These are phyloP conservation scores for Brachypterus glaber DNA, from an alignment of 2,888 invertebrate genomes.

Conservation along the genomic window DNA sequence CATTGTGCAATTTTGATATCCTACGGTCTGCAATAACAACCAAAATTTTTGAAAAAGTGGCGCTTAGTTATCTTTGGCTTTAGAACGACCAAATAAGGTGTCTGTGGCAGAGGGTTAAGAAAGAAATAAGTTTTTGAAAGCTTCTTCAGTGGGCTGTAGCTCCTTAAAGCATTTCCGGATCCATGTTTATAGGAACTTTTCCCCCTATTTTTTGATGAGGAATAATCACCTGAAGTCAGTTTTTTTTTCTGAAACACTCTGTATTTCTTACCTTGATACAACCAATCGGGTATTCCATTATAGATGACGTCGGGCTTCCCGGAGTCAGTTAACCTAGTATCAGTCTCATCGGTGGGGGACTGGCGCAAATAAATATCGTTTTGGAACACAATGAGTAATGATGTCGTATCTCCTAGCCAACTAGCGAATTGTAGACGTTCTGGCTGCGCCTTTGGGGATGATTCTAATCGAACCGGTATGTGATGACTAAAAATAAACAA, in stretches of 20 bases:
- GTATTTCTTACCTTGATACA: slow-evolving; percentile 77
- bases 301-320: slow-evolving; percentile 72
- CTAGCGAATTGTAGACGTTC: slow-evolving; percentile 74
- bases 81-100: too few species aligned
- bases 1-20: too few species aligned
- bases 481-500: slow-evolving; percentile 55
- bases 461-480: slow-evolving; percentile 73
- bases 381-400: slow-evolving; percentile 69
- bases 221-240: too few species aligned
- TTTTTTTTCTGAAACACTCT: slow-evolving; percentile 4
- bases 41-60: too few species aligned
- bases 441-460: slow-evolving; percentile 56
- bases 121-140: too few species aligned
- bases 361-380: slow-evolving; percentile 82
- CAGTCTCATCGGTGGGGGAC: slow-evolving; percentile 58
- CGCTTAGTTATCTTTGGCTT: too few species aligned
- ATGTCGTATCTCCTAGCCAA: slow-evolving; percentile 72
- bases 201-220: too few species aligned
- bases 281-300: slow-evolving; percentile 93
- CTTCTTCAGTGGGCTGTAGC: too few species aligned
- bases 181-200: too few species aligned
- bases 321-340: slow-evolving; percentile 63
- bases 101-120: too few species aligned
- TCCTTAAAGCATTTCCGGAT: too few species aligned
- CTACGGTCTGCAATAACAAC: too few species aligned